These are phyloP conservation scores for Nasonovia ribisnigri DNA, from an alignment of 2,888 invertebrate genomes.

Conservation along the genomic window DNA sequence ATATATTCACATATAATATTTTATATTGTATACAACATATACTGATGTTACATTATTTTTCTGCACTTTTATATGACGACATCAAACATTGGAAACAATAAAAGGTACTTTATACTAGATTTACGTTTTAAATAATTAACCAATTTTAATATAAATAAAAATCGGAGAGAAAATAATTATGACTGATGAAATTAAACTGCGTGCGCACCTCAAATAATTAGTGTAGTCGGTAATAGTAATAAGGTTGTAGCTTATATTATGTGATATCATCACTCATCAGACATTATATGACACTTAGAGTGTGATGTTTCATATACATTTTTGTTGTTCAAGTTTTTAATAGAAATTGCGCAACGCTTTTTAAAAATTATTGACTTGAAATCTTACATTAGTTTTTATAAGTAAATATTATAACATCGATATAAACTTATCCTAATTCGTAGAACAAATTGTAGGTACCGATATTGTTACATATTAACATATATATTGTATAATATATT, in stretches of 20 bases:
- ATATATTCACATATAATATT: background rate
- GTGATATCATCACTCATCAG: background rate
- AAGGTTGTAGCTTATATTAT: background rate
- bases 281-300: background rate
- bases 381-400: background rate
- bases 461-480: background rate
- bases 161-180: background rate
- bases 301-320: background rate
- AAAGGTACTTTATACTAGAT: background rate
- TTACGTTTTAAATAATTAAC: background rate
- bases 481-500: background rate
- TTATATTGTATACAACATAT: background rate
- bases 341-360: background rate
- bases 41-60: too few species aligned
- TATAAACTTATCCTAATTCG: background rate
- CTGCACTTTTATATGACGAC: too few species aligned
- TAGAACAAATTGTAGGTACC: background rate
- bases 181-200: too few species aligned
- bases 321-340: background rate
- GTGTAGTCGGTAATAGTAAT: background rate
- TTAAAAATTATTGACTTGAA: background rate
- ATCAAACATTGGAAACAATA: background rate
- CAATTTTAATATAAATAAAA: background rate
- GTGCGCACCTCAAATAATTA: background rate
- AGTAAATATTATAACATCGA: background rate